A percentile compares a stretch with the other conserved stretches of the same genome.
These are phyloP conservation scores for Melieria picta DNA, from an alignment of 2,888 invertebrate species.

Conservation along the genomic window DNA sequence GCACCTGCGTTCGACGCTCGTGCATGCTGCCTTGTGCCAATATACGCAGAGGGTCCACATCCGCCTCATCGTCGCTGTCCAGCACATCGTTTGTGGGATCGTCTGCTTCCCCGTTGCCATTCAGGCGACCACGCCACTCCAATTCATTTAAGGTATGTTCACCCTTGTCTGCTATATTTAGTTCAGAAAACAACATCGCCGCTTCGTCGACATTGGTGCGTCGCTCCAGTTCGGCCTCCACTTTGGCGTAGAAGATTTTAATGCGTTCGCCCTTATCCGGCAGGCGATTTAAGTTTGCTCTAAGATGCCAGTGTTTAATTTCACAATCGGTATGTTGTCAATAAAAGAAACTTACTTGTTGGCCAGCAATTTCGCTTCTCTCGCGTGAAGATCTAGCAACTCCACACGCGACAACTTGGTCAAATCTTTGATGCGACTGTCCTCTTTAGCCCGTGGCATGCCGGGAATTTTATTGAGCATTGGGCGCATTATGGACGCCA, in stretches of 20 bases:
- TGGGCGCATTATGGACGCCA: constrained; percentile 43
- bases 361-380: constrained; percentile 57
- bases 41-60: constrained; percentile 60
- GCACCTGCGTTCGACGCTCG: constrained; percentile 54
- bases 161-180: constrained; percentile 60
- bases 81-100: constrained; percentile 51
- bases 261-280: constrained; percentile 64
- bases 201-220: constrained; percentile 59
- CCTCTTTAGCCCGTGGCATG: constrained; percentile 49
- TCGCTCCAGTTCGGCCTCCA: constrained; percentile 55
- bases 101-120: constrained; percentile 12
- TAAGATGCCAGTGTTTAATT: constrained; percentile 30
- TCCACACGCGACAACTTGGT: constrained; percentile 52
- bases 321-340: background rate
- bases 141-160: constrained; percentile 53
- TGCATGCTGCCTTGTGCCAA: constrained; percentile 61
- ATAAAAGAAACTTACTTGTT: constrained; percentile 55
- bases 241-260: constrained; percentile 54
- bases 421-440: constrained; percentile 54
- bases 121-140: constrained; percentile 58
- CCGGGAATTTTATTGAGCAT: constrained; percentile 54
- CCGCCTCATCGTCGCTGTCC: constrained; percentile 63
- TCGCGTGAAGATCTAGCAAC: constrained; percentile 59
- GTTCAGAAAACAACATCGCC: constrained; percentile 56
- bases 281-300: constrained; percentile 52